These are phyloP conservation scores for Melanerpes aurifrons DNA, from an alignment of 2,113 vertebrate genomes.

Conservation along the genomic window DNA sequence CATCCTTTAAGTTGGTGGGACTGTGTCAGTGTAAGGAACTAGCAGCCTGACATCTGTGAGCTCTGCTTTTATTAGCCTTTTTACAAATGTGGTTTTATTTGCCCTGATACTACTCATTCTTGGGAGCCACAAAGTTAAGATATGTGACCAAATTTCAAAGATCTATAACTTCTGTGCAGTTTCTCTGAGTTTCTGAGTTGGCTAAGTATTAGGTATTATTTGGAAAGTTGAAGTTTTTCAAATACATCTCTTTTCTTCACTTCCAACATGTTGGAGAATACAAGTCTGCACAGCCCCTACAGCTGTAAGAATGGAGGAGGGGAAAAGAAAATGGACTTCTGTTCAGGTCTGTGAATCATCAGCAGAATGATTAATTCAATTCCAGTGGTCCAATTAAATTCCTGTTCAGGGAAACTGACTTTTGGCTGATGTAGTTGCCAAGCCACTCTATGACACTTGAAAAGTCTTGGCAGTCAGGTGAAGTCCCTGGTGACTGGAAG, in stretches of 20 bases:
- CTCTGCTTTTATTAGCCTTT: background rate
- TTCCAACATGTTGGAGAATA: background rate
- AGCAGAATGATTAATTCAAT: slow-evolving; percentile 13
- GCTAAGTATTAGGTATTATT: background rate
- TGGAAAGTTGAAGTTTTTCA: slow-evolving; percentile 1
- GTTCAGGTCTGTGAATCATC: slow-evolving; percentile 20
- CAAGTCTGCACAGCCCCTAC: background rate
- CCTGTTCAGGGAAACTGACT: background rate
- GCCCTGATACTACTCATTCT: background rate
- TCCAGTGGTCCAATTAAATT: background rate
- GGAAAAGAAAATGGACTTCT: slow-evolving; percentile 50
- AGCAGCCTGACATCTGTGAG: background rate
- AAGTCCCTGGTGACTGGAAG: background rate
- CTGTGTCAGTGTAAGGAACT: background rate
- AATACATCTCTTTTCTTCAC: background rate
- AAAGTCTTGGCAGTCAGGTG: background rate
- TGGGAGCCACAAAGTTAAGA: background rate
- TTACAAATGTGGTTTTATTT: background rate
- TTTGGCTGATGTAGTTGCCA: background rate
- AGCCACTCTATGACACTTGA: background rate
- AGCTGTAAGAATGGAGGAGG: background rate
- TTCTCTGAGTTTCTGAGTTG: background rate
- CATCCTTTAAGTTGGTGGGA: background rate
- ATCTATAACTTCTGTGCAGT: background rate
- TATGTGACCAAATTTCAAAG: background rate